A percentile compares a stretch with the other conserved stretches of the same genome.
phyloP scores from a whole-genome alignment of 1,140 invertebrate genomes.

The Pemphigus obesinymphae region DNA sequence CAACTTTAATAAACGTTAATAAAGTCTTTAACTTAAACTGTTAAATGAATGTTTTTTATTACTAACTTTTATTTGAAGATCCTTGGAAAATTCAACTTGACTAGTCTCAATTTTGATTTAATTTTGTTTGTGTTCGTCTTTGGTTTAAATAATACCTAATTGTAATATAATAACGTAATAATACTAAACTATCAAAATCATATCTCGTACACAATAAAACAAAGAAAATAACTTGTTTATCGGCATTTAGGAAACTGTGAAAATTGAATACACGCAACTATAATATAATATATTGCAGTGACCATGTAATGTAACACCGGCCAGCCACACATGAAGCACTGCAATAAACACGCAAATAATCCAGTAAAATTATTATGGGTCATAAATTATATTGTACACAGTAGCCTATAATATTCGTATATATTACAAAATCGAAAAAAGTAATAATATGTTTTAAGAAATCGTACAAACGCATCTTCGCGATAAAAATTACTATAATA shows the following conservation, averaged over 20 bases:
- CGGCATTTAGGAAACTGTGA: not conserved
- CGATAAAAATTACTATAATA: not conserved
- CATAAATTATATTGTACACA: constrained; percentile 9
- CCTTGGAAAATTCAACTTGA: no score
- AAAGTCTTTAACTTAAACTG: no score
- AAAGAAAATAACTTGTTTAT: constrained; percentile 10
- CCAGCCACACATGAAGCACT: not conserved
- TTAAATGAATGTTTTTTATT: no score
- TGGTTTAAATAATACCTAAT: not conserved
- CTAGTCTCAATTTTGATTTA: no score
- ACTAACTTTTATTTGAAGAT: no score
- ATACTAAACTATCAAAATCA: not conserved
- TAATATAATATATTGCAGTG: not conserved
- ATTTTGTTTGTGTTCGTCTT: no score
- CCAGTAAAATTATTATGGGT: constrained; percentile 1
- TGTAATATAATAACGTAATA: not conserved
- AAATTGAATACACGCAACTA: not conserved
- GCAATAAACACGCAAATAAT: constrained; percentile 17
- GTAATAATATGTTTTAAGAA: not conserved
- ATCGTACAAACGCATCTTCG: not conserved
- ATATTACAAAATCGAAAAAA: not conserved
- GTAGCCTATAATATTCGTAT: not conserved
- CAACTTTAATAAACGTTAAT: no score
- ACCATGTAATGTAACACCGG: constrained; percentile 1
- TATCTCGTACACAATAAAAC: not conserved